These are phyloP conservation scores for Sebastes miniatus DNA, from an alignment of 2,797 vertebrate genomes.

Conservation along the genomic window DNA sequence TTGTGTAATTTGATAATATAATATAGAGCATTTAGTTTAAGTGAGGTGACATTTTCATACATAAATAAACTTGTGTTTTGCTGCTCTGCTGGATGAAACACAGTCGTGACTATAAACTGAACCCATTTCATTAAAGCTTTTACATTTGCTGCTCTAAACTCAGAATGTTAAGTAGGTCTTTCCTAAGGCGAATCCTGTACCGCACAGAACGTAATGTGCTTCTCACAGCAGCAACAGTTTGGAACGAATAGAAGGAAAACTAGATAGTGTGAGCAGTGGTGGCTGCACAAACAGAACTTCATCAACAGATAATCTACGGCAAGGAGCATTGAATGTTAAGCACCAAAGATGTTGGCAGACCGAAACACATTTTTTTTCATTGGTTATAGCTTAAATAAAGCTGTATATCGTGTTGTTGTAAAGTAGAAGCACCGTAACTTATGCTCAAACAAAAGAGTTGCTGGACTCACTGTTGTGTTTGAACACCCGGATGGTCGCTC, in stretches of 20 bases:
- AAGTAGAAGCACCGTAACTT: not conserved
- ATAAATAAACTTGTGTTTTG: conserved; percentile 7
- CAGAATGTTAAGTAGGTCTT: conserved; percentile 65
- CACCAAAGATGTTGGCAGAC: not conserved
- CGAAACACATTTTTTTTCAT: not conserved
- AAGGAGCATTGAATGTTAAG: not conserved
- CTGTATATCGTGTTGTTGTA: not conserved
- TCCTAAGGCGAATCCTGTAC: conserved; percentile 60
- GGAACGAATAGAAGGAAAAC: conserved; percentile 11
- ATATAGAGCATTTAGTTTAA: conserved; percentile 14
- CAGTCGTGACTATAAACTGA: conserved; percentile 52
- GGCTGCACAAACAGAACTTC: conserved; percentile 10
- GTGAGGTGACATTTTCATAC: conserved; percentile 27
- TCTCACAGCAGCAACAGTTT: conserved; percentile 33
- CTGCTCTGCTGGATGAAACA: conserved; percentile 38
- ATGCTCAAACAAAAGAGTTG: not conserved
- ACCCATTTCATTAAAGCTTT: conserved; percentile 57
- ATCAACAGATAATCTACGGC: not conserved
- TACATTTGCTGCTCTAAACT: conserved; percentile 58
- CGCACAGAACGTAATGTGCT: conserved; percentile 20
- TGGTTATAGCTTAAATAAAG: not conserved
- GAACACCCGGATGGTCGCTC: conserved; percentile 91
- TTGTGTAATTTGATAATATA: conserved; percentile 21
- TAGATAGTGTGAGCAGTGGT: not conserved
- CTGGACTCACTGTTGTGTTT: conserved; percentile 94